A percentile compares a stretch with the other conserved stretches of the same genome.
Evolutionary conservation across 2,113 vertebrate species (phyloP).

Genomic region (Ceyx margarethae): DNA sequence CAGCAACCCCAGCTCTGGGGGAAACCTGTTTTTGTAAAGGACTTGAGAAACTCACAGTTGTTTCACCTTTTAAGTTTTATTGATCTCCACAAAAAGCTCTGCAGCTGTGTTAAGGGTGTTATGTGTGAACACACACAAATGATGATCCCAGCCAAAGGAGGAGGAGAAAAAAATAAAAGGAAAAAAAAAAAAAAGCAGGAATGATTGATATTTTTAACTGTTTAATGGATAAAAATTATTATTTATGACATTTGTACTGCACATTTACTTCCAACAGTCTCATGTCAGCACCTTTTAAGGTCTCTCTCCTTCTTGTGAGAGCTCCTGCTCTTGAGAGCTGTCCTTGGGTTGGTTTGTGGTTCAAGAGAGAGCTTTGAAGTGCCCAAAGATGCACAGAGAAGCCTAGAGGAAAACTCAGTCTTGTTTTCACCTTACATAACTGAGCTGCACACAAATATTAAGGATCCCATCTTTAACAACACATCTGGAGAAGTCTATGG

Average conservation of each 20-base stretch:
- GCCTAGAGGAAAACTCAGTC: not conserved
- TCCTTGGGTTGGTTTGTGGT: not conserved
- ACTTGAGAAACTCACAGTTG: slow-evolving; percentile 3
- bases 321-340: not conserved
- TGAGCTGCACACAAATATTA: not conserved
- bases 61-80: slow-evolving; percentile 43
- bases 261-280: not conserved
- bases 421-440: not conserved
- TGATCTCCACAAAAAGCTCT: slow-evolving; percentile 27
- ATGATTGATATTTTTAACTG: not conserved
- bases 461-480: not conserved
- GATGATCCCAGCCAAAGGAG: not conserved
- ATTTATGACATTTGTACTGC: not conserved
- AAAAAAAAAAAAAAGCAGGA: no score
- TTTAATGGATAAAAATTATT: not conserved
- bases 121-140: not conserved
- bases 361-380: not conserved
- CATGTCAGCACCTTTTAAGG: not conserved
- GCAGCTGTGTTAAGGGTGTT: not conserved
- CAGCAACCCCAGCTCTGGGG: not conserved
- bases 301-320: not conserved
- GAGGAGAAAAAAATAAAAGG: no score
- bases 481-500: not conserved
- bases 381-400: not conserved
- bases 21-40: slow-evolving; percentile 5